phyloP scores from a whole-genome alignment of 1,140 invertebrate species.

The Heliconius eleuchia region DNA sequence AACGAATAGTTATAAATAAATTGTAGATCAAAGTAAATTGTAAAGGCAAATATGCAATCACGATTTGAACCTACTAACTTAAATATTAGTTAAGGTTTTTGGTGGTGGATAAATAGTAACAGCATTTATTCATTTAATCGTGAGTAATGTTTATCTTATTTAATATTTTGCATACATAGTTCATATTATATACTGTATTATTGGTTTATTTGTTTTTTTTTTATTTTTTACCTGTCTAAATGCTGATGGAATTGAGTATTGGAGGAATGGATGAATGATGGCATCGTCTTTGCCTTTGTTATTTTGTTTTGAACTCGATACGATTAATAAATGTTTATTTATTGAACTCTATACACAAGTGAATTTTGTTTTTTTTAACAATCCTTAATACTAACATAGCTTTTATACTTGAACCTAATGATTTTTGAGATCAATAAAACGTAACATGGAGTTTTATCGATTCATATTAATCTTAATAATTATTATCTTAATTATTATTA shows the following conservation, averaged over 20 bases:
- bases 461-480: not conserved
- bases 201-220: constrained; percentile 58
- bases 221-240: constrained; percentile 40
- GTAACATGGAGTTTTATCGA: not conserved
- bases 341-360: not conserved
- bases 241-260: not conserved
- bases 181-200: constrained; percentile 61
- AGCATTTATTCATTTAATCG: constrained; percentile 69
- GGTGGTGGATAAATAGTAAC: constrained; percentile 71
- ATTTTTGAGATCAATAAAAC: too few relatives aligned
- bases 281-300: not conserved
- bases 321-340: not conserved
- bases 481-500: not conserved
- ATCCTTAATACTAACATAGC: not conserved
- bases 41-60: constrained; percentile 25
- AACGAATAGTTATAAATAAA: constrained; percentile 34
- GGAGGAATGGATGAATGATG: not conserved
- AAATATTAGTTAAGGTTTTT: constrained; percentile 69
- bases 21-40: constrained; percentile 35
- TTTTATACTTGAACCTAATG: too few relatives aligned
- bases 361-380: not conserved
- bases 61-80: constrained; percentile 59
- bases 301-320: not conserved
- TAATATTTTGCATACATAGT: constrained; percentile 59
- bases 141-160: constrained; percentile 67